phyloP scores from a whole-genome alignment of 1,140 invertebrate genomes.

The Oedothorax gibbosus region DNA sequence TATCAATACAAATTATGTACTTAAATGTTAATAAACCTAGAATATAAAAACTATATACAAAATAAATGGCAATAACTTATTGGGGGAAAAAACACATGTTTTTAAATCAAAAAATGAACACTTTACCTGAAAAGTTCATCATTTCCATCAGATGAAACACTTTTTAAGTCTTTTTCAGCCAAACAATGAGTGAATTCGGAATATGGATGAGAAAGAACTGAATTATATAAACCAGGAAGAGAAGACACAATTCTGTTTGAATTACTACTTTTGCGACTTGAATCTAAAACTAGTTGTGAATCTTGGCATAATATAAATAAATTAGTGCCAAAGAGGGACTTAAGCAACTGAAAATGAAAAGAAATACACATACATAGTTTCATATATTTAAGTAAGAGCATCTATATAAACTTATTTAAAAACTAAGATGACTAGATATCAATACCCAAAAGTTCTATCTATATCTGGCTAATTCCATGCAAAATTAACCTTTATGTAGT shows the following conservation, averaged over 20 bases:
- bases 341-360: slow-evolving; percentile 74
- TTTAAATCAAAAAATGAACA: slow-evolving; percentile 9
- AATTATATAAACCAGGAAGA: slow-evolving; percentile 68
- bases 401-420: not conserved
- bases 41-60: too few relatives aligned
- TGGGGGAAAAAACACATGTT: too few relatives aligned
- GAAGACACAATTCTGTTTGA: slow-evolving; percentile 64
- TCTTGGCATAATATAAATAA: slow-evolving; percentile 76
- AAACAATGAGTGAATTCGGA: slow-evolving; percentile 69
- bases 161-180: slow-evolving; percentile 59
- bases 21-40: too few relatives aligned
- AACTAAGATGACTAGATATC: not conserved
- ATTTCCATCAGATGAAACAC: slow-evolving; percentile 17
- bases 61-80: too few relatives aligned
- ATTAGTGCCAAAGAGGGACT: slow-evolving; percentile 85
- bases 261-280: slow-evolving; percentile 64
- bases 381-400: too few relatives aligned
- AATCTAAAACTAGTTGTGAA: slow-evolving; percentile 37
- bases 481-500: too few relatives aligned
- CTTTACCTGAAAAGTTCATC: slow-evolving; percentile 46
- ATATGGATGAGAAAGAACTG: slow-evolving; percentile 69
- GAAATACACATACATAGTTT: not conserved
- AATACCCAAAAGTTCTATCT: not conserved
- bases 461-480: too few relatives aligned
- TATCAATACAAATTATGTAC: too few relatives aligned